phyloP scores from a whole-genome alignment of 2,888 invertebrate genomes.

The Nebria salina region DNA sequence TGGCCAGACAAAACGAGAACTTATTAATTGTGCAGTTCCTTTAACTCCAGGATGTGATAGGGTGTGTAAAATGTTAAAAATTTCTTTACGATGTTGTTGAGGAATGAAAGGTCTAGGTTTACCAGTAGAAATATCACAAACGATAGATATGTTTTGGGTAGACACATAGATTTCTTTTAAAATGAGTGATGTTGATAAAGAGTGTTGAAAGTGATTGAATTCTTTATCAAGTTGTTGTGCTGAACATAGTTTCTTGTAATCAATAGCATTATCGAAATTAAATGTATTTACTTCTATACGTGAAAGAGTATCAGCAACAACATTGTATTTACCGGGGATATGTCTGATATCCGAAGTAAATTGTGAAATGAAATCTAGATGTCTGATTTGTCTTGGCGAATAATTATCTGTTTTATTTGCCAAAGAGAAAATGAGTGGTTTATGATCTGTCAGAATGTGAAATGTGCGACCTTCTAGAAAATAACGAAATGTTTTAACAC shows the following conservation, averaged over 20 bases:
- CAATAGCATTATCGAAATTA: not conserved
- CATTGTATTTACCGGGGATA: slow-evolving; percentile 12
- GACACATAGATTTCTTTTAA: too few species aligned
- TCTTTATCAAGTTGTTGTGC: too few species aligned
- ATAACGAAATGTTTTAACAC: slow-evolving; percentile 55
- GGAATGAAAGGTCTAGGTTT: too few species aligned
- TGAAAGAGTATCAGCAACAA: slow-evolving; percentile 10
- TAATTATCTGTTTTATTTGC: slow-evolving; percentile 50
- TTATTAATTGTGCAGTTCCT: slow-evolving; percentile 3
- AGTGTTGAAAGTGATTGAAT: too few species aligned
- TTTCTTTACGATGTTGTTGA: too few species aligned
- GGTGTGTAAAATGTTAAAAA: too few species aligned
- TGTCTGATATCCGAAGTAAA: slow-evolving; percentile 26
- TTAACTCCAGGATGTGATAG: not conserved
- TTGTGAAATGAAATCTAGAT: slow-evolving; percentile 16
- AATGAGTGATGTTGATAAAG: too few species aligned
- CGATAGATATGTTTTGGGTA: too few species aligned
- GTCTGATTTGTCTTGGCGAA: slow-evolving; percentile 50
- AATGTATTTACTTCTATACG: not conserved
- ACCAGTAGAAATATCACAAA: too few species aligned
- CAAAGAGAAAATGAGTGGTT: slow-evolving; percentile 54
- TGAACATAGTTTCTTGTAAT: too few species aligned
- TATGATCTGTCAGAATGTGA: slow-evolving; percentile 54
- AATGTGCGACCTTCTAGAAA: slow-evolving; percentile 48
- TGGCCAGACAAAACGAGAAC: not conserved